Percentiles rank a stretch among this genome's conserved stretches.
phyloP scores from a whole-genome alignment of 1,140 invertebrate species.

The Uloborus diversus region DNA sequence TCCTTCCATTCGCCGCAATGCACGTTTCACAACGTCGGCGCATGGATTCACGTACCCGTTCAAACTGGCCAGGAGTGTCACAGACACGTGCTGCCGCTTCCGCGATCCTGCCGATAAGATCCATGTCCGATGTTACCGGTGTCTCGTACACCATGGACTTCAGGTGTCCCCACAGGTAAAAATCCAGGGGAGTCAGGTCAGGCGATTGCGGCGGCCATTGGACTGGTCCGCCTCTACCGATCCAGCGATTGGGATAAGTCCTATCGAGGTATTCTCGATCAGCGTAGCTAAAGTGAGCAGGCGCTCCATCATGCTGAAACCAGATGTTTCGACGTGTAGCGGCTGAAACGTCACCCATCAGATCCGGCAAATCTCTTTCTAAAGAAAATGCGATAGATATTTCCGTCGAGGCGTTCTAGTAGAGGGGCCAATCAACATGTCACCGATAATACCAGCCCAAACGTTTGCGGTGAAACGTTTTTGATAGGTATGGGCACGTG shows the following conservation, averaged over 20 bases:
- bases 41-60: conserved; percentile 3
- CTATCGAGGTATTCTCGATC: neutral
- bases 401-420: neutral
- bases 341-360: neutral
- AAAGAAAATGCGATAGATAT: neutral
- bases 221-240: neutral
- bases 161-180: conserved; percentile 57
- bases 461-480: neutral
- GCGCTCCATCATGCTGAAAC: neutral
- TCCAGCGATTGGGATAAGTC: neutral
- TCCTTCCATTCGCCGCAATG: neutral
- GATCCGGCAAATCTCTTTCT: neutral
- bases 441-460: conserved; percentile 21
- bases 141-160: conserved; percentile 54
- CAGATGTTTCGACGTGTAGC: neutral
- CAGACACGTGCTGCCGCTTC: conserved; percentile 14
- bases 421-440: conserved; percentile 7
- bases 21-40: neutral
- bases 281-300: neutral
- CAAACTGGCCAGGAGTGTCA: neutral
- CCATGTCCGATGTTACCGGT: conserved; percentile 6
- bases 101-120: neutral
- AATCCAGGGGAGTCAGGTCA: conserved; percentile 57
- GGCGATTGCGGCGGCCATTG: conserved; percentile 56
- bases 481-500: neutral